phyloP scores from a whole-genome alignment of 2,113 vertebrate species.

The Chaetura pelagica region DNA sequence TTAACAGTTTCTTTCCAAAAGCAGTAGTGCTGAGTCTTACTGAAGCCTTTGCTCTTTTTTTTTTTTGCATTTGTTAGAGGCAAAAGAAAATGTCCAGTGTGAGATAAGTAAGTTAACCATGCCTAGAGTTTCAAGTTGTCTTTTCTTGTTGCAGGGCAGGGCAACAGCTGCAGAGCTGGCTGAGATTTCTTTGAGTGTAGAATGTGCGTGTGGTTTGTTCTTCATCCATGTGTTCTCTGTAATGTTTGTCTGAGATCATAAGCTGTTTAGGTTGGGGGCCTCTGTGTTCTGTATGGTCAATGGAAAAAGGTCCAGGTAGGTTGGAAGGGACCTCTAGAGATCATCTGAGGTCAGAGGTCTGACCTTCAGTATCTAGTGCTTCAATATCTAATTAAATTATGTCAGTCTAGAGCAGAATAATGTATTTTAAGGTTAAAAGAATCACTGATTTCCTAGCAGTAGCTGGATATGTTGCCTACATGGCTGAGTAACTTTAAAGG shows the following conservation, averaged over 20 bases:
- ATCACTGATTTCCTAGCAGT: not conserved
- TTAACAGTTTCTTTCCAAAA: not conserved
- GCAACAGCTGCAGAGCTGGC: not conserved
- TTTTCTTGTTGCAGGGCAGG: not conserved
- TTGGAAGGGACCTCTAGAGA: not conserved
- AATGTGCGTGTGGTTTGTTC: not conserved
- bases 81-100: not conserved
- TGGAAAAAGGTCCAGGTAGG: not conserved
- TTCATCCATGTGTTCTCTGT: not conserved
- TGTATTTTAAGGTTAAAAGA: not conserved
- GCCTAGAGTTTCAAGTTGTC: not conserved
- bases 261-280: not conserved
- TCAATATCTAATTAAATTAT: not conserved
- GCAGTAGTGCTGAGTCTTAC: not conserved
- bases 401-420: not conserved
- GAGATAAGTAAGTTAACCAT: not conserved
- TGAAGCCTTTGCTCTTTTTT: not conserved
- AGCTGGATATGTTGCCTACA: not conserved
- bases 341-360: not conserved
- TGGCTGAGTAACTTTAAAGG: fast-evolving
- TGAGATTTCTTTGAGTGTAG: not conserved
- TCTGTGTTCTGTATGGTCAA: not conserved
- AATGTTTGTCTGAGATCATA: not conserved
- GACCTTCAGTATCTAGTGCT: not conserved
- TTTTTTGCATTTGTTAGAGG: not conserved